Conservation (phyloP, 2,888 invertebrate genomes). For the Endomychus coccineus region DNA sequence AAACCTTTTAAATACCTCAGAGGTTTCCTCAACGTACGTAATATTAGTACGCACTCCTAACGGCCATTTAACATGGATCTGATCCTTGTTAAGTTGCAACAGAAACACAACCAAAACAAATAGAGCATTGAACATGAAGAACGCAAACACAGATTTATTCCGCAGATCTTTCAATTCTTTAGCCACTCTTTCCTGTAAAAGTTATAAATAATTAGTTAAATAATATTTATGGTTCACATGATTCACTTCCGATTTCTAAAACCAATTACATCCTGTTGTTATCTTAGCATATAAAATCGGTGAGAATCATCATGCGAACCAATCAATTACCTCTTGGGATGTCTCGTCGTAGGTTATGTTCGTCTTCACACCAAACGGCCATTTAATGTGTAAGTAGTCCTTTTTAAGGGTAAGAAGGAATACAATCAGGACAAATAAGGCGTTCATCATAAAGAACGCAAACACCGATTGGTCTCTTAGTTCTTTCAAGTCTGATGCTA, state of each 20-base stretch:
- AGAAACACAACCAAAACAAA: slow-evolving; percentile 98
- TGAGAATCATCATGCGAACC: slow-evolving; percentile 22
- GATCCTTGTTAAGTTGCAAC: slow-evolving; percentile 98
- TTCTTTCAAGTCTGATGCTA: slow-evolving; percentile 85
- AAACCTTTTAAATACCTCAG: slow-evolving; percentile 75
- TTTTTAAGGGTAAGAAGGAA: slow-evolving; percentile 98
- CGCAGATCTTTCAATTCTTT: slow-evolving; percentile 87
- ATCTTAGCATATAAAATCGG: neutral
- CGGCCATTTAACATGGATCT: slow-evolving; percentile 96
- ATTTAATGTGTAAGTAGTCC: slow-evolving; percentile 91
- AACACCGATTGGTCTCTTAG: slow-evolving; percentile 92
- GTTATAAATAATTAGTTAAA: slow-evolving; percentile 16
- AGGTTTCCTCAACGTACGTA: slow-evolving; percentile 86
- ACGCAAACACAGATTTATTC: slow-evolving; percentile 95
- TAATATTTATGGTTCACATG: slow-evolving; percentile 45
- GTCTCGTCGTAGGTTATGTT: slow-evolving; percentile 87
- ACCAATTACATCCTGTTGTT: slow-evolving; percentile 10
- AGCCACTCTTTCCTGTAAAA: slow-evolving; percentile 78
- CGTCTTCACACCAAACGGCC: slow-evolving; percentile 92
- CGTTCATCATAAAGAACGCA: slow-evolving; percentile 98
- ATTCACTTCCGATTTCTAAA: slow-evolving; percentile 32
- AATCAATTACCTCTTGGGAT: slow-evolving; percentile 78
- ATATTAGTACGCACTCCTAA: slow-evolving; percentile 92
- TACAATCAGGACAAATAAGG: slow-evolving; percentile 96
- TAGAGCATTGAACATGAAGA: slow-evolving; percentile 99